These are phyloP conservation scores for Ennomos fuscantarius DNA, from an alignment of 2,888 invertebrate genomes.

Conservation along the genomic window DNA sequence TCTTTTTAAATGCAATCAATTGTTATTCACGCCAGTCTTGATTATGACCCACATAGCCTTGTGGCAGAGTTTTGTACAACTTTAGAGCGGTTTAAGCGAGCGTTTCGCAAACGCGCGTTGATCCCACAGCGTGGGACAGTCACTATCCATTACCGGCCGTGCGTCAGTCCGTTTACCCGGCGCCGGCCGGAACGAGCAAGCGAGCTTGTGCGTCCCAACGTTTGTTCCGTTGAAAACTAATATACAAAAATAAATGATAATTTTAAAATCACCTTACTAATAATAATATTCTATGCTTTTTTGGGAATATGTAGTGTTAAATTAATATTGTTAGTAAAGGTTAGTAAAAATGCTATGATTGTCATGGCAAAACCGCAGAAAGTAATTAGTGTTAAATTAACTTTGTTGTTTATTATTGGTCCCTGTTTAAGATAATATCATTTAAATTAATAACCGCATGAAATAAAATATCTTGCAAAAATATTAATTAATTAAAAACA, in stretches of 20 bases:
- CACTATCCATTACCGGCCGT: constrained; percentile 20
- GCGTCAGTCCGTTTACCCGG: constrained; percentile 10
- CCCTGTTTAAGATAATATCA: no score
- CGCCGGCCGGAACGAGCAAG: constrained; percentile 5
- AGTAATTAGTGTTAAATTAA: no score
- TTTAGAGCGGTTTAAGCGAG: constrained; percentile 27
- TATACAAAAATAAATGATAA: not conserved
- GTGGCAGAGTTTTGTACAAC: constrained; percentile 8
- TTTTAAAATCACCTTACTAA: not conserved
- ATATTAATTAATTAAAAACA: no score
- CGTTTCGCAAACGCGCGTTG: constrained; percentile 66
- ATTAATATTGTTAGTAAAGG: constrained; percentile 6
- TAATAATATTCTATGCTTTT: not conserved
- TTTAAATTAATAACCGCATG: no score
- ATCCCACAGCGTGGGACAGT: constrained; percentile 43
- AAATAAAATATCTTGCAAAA: no score
- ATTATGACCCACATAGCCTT: constrained; percentile 31
- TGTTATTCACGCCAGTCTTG: constrained; percentile 42
- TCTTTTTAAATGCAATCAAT: constrained; percentile 46
- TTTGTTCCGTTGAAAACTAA: not conserved
- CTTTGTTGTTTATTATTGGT: no score
- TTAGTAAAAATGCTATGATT: not conserved
- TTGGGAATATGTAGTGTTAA: constrained; percentile 1
- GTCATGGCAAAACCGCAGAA: no score
- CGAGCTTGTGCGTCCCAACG: constrained; percentile 16